These are phyloP conservation scores for Apis dorsata DNA, from an alignment of 1,140 invertebrate genomes.

Conservation along the genomic window DNA sequence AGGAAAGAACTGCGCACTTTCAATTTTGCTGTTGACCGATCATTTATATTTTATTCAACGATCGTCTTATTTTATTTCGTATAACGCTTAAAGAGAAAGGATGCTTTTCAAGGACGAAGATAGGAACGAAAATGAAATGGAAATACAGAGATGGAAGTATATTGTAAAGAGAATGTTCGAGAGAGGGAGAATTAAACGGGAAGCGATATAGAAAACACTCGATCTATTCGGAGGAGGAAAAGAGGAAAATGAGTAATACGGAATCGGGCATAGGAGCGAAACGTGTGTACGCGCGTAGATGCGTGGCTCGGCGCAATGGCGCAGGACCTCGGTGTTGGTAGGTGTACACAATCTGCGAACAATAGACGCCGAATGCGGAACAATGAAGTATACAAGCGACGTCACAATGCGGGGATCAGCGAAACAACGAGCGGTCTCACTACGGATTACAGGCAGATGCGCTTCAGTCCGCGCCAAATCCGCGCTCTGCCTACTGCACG, in stretches of 20 bases:
- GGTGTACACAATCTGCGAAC: slow-evolving; percentile 66
- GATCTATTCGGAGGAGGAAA: not conserved
- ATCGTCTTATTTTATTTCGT: too few species aligned
- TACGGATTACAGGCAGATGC: slow-evolving; percentile 78
- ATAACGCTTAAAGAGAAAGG: too few species aligned
- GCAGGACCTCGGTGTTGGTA: slow-evolving; percentile 49
- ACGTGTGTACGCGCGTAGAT: slow-evolving; percentile 30
- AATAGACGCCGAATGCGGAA: slow-evolving; percentile 62
- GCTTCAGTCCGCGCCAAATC: slow-evolving; percentile 57
- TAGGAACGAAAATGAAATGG: too few species aligned
- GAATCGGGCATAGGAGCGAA: not conserved
- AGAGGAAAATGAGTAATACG: slow-evolving; percentile 15
- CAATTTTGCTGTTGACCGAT: too few species aligned
- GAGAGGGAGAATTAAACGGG: not conserved
- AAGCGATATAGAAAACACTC: slow-evolving; percentile 3
- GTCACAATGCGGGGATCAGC: slow-evolving; percentile 76
- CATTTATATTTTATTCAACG: too few species aligned
- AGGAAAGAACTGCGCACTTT: not conserved
- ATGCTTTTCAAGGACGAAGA: too few species aligned
- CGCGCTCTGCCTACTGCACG: slow-evolving; percentile 49
- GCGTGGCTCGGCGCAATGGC: slow-evolving; percentile 51
- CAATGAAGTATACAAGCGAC: slow-evolving; percentile 69
- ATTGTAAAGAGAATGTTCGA: not conserved
- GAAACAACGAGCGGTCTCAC: slow-evolving; percentile 78
- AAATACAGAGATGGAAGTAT: not conserved